phyloP scores from a whole-genome alignment of 1,140 invertebrate genomes.

The Drosophila arawakana region DNA sequence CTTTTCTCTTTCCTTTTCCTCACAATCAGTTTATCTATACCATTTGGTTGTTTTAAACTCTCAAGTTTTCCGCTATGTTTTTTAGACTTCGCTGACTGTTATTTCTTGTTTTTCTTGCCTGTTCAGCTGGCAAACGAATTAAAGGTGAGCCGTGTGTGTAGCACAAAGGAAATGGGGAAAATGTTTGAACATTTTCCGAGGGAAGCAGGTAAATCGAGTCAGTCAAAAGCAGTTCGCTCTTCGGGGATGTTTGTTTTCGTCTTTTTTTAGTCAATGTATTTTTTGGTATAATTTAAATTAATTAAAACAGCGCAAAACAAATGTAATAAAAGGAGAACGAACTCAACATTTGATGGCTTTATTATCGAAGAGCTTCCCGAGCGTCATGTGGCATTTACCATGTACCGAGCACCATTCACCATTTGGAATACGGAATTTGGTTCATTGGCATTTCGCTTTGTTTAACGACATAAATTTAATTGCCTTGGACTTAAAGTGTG shows the following conservation, averaged over 20 bases:
- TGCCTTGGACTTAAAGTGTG: constrained; percentile 41
- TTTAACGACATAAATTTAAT: constrained; percentile 76
- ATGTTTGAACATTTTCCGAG: constrained; percentile 25
- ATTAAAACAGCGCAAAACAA: constrained; percentile 62
- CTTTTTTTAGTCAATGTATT: constrained; percentile 25
- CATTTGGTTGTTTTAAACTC: neutral
- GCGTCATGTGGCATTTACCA: constrained; percentile 13
- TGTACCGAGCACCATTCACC: neutral
- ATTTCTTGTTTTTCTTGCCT: neutral
- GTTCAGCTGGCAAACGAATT: constrained; percentile 31
- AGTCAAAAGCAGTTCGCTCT: constrained; percentile 12
- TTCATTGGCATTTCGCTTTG: constrained; percentile 71
- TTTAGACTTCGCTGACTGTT: neutral
- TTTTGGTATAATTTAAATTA: constrained; percentile 74
- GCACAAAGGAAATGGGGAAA: constrained; percentile 19
- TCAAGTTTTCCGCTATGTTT: constrained; percentile 6
- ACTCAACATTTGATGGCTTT: constrained; percentile 68
- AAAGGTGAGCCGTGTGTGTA: constrained; percentile 32
- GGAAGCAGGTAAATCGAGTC: constrained; percentile 26
- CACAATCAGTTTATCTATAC: neutral
- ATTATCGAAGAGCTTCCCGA: constrained; percentile 58
- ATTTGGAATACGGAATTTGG: constrained; percentile 11
- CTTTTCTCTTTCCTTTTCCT: no score
- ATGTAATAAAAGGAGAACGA: constrained; percentile 68
- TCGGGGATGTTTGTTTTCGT: constrained; percentile 5